These are phyloP conservation scores for Heteractis magnifica DNA, from an alignment of 92 coral and sea anemone species.

Conservation along the genomic window DNA sequence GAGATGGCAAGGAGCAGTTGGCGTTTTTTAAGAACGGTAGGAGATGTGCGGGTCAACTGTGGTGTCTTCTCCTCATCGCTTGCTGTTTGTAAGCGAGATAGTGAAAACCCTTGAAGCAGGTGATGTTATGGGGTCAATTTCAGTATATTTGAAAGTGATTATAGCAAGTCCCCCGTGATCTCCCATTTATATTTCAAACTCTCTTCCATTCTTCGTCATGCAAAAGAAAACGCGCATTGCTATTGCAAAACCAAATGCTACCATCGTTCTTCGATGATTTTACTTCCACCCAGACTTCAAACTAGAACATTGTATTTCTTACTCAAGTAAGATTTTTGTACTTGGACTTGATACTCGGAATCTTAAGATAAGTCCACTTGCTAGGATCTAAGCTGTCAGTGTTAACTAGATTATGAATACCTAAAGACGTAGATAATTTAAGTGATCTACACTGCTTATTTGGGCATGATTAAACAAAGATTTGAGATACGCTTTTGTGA, in stretches of 20 bases:
- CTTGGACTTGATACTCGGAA: not conserved
- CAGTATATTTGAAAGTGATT: conserved; percentile 44
- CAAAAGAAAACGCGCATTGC: conserved; percentile 47
- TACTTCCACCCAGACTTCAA: conserved; percentile 5
- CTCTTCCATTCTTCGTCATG: conserved; percentile 46
- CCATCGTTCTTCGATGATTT: conserved; percentile 28
- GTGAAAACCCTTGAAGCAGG: conserved; percentile 33
- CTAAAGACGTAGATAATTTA: conserved; percentile 62
- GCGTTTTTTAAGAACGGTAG: not conserved
- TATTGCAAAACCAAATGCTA: conserved; percentile 50
- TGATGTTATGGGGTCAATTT: conserved; percentile 47
- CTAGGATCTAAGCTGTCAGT: conserved; percentile 42
- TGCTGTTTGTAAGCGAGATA: conserved; percentile 15
- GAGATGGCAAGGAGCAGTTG: not conserved
- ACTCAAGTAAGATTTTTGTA: not conserved
- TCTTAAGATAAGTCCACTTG: conserved; percentile 31
- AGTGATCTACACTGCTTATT: conserved; percentile 54
- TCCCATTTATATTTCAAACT: conserved; percentile 34
- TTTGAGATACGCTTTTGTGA: conserved; percentile 56
- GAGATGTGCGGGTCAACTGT: not conserved
- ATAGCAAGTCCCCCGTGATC: conserved; percentile 42
- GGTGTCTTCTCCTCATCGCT: not conserved
- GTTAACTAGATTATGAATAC: conserved; percentile 82
- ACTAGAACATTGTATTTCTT: not conserved
- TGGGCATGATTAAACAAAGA: conserved; percentile 72